Conservation (phyloP, 2,888 invertebrate species). For the Selenia dentaria region DNA sequence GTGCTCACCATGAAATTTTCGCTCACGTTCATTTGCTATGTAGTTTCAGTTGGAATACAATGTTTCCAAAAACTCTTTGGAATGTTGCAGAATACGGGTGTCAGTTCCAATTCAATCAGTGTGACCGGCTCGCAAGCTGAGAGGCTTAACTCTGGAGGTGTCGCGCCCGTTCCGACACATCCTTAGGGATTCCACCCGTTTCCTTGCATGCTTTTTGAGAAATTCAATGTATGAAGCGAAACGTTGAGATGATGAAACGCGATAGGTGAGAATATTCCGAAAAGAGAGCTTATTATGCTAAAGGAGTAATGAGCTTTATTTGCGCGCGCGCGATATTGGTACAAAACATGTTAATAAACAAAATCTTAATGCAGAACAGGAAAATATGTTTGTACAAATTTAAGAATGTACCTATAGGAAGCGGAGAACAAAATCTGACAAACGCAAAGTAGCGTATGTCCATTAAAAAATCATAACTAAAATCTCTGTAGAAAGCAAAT, state of each 20-base stretch:
- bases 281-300: constrained; percentile 18
- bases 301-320: no score
- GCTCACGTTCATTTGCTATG: no score
- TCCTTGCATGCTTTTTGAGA: constrained; percentile 53
- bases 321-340: no score
- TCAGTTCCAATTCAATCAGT: constrained; percentile 52
- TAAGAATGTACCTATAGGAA: no score
- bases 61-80: no score
- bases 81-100: constrained; percentile 21
- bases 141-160: constrained; percentile 62
- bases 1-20: no score
- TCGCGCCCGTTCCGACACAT: constrained; percentile 53
- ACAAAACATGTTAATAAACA: no score
- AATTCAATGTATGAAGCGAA: constrained; percentile 64
- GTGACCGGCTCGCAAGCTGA: constrained; percentile 47
- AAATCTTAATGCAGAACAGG: no score
- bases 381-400: no score
- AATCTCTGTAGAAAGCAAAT: constrained; percentile 55
- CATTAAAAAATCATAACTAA: constrained; percentile 65
- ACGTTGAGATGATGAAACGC: constrained; percentile 33
- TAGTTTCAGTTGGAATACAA: no score
- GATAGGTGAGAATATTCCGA: constrained; percentile 32
- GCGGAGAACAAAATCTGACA: no score
- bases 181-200: constrained; percentile 63
- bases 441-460: constrained; percentile 37